Percentiles rank a stretch among this genome's conserved stretches.
Conservation (phyloP, 2,797 vertebrate genomes). For the Synaphobranchus kaupii region DNA sequence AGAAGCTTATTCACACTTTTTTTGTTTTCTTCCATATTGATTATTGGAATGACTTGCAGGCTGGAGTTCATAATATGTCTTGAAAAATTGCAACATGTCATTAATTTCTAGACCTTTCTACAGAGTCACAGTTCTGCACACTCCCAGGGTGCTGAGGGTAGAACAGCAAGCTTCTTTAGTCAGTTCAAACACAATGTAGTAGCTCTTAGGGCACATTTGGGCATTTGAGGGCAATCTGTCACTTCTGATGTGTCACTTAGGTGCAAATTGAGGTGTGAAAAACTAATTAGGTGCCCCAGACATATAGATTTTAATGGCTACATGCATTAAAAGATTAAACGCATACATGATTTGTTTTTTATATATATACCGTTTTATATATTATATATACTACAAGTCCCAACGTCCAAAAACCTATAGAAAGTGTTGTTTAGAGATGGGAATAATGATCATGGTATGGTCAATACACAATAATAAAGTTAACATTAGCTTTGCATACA, state of each 20-base stretch:
- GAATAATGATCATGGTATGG: not conserved
- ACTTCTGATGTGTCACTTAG: slow-evolving; percentile 2
- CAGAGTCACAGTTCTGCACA: not conserved
- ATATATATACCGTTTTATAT: no score
- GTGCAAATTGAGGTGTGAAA: not conserved
- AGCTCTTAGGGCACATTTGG: not conserved
- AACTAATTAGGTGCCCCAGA: not conserved
- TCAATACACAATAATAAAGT: not conserved
- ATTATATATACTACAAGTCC: not conserved
- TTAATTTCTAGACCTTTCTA: not conserved
- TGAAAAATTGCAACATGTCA: not conserved
- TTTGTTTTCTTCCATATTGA: not conserved
- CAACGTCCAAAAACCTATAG: not conserved
- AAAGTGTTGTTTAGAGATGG: not conserved
- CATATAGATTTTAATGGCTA: not conserved
- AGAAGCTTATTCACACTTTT: not conserved
- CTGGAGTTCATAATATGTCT: not conserved
- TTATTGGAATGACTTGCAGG: not conserved
- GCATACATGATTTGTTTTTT: not conserved
- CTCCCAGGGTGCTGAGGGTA: not conserved
- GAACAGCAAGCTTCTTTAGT: not conserved
- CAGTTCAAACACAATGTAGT: not conserved
- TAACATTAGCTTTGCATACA: not conserved
- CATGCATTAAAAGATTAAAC: not conserved
- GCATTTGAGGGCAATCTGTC: not conserved